Conservation (phyloP, 1,140 invertebrate genomes). For the Lineus longissimus region DNA sequence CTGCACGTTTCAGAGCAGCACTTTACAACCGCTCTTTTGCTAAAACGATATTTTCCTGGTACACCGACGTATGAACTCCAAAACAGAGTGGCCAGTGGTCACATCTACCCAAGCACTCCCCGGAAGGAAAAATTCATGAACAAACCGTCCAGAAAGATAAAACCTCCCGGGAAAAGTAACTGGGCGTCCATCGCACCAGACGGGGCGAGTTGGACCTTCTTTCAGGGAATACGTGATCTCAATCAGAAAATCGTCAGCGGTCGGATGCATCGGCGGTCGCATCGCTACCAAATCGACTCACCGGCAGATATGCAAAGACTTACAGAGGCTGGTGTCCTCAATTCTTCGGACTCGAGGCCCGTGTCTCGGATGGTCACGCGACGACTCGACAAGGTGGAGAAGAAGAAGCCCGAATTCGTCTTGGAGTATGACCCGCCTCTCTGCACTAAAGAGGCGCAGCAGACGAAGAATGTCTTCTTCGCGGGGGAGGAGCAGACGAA, state of each 20-base stretch:
- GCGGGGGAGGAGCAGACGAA: not conserved
- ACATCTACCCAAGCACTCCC: not conserved
- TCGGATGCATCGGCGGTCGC: not conserved
- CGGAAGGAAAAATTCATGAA: not conserved
- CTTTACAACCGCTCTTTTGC: not conserved
- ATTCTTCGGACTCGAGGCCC: not conserved
- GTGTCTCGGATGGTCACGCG: not conserved
- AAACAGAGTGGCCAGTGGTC: not conserved
- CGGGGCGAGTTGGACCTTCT: not conserved
- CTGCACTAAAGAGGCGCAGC: not conserved
- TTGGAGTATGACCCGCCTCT: conserved; percentile 1
- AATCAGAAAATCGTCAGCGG: not conserved
- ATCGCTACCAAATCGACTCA: not conserved
- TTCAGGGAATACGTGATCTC: conserved; percentile 1
- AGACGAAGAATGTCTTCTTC: not conserved
- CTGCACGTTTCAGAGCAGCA: not conserved
- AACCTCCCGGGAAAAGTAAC: not conserved
- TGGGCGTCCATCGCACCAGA: not conserved
- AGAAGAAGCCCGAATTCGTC: not conserved
- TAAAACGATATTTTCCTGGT: not conserved
- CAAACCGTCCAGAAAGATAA: not conserved
- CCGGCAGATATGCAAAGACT: not conserved
- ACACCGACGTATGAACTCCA: not conserved
- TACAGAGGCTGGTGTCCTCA: not conserved
- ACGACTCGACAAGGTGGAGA: not conserved